These are phyloP conservation scores for Catostylus mosaicus DNA, from an alignment of 30 jellyfish, hydroid and myxozoan genomes.

Conservation along the genomic window DNA sequence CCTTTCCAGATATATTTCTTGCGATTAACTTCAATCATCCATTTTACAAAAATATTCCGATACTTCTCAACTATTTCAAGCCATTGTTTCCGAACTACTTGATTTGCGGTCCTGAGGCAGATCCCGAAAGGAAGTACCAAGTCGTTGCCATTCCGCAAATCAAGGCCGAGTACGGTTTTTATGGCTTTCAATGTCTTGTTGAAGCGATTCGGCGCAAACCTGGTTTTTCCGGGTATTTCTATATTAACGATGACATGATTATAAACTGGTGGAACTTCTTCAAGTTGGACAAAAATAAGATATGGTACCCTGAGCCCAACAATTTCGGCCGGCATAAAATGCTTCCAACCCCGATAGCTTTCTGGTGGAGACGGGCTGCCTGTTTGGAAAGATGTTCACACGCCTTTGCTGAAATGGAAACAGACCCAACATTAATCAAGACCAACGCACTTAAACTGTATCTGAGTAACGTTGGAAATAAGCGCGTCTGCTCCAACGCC, in stretches of 20 bases:
- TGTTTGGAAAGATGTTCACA: conserved; percentile 28
- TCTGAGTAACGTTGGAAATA: background rate
- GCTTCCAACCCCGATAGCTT: background rate
- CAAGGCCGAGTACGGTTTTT: conserved; percentile 32
- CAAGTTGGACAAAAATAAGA: conserved; percentile 18
- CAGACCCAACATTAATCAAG: background rate
- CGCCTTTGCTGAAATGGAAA: conserved; percentile 10
- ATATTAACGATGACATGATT: conserved; percentile 69
- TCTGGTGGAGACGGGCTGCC: conserved; percentile 56
- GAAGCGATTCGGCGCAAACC: conserved; percentile 63
- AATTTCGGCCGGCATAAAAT: background rate
- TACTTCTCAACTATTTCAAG: conserved; percentile 12
- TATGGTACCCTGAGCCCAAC: conserved; percentile 42
- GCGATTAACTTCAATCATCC: conserved; percentile 74
- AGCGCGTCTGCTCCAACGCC: conserved; percentile 20
- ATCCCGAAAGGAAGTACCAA: background rate
- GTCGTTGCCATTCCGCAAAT: conserved; percentile 21
- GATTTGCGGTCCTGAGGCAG: conserved; percentile 53
- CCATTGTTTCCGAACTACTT: conserved; percentile 50
- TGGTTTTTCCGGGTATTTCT: conserved; percentile 54
- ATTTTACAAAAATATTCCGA: conserved; percentile 35
- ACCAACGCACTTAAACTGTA: background rate
- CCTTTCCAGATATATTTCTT: conserved; percentile 16
- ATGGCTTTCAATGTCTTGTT: conserved; percentile 57
- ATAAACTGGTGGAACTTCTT: conserved; percentile 70